Evolutionary conservation across 2,113 vertebrate genomes (phyloP), one percentile per base, ranked within the genome.

Genomic region (Hyperoodon ampullatus): DNA sequence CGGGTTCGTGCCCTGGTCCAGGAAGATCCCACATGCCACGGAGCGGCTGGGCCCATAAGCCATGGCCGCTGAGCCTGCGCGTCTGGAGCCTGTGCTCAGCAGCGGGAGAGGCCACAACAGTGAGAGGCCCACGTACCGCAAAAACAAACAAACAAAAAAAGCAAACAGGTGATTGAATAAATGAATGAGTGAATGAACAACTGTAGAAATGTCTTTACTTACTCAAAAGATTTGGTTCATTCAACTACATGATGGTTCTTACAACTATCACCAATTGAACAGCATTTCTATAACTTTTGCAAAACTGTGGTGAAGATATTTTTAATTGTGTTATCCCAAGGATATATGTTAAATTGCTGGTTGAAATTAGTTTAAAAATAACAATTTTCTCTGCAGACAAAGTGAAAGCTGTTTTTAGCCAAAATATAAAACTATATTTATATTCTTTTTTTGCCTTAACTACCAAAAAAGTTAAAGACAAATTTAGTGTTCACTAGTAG

Each of bases 341-440:
- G 81, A 63, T 21, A 58, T 65, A 68, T 60, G 50, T 71, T 92
- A 96, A 97, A 92, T 88, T 90, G 90, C 44, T 93, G 47, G 35
- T 93, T 88, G 53, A 94, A 70, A 92, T 97, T 71, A 94, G 84
- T 72, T 81, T 13, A 72, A 96, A 97, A 96, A 93, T 93, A 97
- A 84, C 70, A 93, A 53, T 88, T 93, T 85, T 97, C 95, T 97
- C 90, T 53, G n/a, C 53, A 94, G 85, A 95, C 26, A 96, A 97
- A 94, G 66, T 77, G 24, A 88, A 95, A 91, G 71, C 78, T 96
- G 55, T 82, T 95, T 95, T 95, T 86, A 95, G 63, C 11, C 63
- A 92, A 70, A 96, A 94, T 74, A 93, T 95, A 77, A 90, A 93
- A 88, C 66, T 65, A 58, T 18, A 58, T 58, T 58, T 58, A 21